A percentile compares a stretch with the other conserved stretches of the same genome.
These are phyloP conservation scores for Rhopalosiphum nymphaeae DNA, from an alignment of 2,888 invertebrate species.

Conservation along the genomic window DNA sequence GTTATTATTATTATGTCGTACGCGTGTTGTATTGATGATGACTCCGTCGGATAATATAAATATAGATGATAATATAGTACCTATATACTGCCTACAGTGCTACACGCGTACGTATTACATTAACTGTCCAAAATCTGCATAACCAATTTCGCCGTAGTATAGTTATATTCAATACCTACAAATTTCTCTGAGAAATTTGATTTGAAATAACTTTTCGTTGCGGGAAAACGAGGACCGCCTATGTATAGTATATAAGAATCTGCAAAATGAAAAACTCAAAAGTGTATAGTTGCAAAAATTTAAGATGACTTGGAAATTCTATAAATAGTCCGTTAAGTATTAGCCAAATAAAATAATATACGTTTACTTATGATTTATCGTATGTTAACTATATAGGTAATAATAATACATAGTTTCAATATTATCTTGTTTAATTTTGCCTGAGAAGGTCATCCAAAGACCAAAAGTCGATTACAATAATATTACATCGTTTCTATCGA, in stretches of 20 bases:
- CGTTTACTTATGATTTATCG: background rate
- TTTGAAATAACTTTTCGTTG: background rate
- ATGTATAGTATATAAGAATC: background rate
- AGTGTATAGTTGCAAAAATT: background rate
- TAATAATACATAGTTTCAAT: background rate
- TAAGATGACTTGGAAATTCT: background rate
- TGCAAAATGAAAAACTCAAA: background rate
- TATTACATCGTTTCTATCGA: background rate
- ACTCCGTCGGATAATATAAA: background rate
- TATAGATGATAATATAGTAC: background rate
- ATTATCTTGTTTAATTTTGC: background rate
- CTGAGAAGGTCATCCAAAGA: background rate
- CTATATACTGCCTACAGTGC: background rate
- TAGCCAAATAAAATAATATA: background rate
- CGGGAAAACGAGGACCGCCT: background rate
- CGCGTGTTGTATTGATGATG: background rate
- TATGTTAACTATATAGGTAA: background rate
- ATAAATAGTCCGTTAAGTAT: background rate
- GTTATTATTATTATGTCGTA: background rate
- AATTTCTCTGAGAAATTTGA: background rate
- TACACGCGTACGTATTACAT: background rate
- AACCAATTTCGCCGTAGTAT: background rate
- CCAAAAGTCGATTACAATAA: background rate
- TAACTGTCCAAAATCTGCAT: background rate
- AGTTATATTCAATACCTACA: background rate